Base-by-base conservation (phyloP, 2,888 invertebrate species). In the Eupithecia exiguata region DNA sequence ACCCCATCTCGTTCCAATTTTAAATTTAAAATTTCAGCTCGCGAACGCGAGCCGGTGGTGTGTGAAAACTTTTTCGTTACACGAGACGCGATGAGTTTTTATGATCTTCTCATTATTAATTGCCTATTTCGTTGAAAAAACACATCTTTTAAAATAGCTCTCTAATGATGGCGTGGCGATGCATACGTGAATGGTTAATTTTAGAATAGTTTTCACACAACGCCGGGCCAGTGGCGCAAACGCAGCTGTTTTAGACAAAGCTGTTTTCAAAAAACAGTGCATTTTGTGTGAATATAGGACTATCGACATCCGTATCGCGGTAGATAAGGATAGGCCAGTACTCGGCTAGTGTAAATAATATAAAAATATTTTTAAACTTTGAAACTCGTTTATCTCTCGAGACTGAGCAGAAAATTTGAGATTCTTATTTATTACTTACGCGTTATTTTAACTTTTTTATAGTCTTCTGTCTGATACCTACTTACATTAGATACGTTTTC, bases 1-100 rank as follows among this genome's bases (percentile, higher is more conserved):
- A 87, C 92, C 58, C 92, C 93, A 92, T 93, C 92, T 92, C 87
- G 90, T 91, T 91, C 89, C 90, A 90, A 88, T 90, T 88, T 85
- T 88, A 87, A 87, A 84, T 84, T 88, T 85, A 87, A 87, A 88
- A 84, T 84, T 85, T 87, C 87, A 88, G 85, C 86, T 87, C 85
- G 87, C 87, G 83, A 84, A 82, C 79, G 83, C 83, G 83, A 82
- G 85, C 85, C 82, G 83, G 84, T 84, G 82, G 84, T 86, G 86
- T 87, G 87, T 85, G 86, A 84, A 86, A 84, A 87, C 83, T 79
- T 78, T 82, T 81, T 82, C 76, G 78, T 80, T 75, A 76, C 80
- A 80, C 77, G 76, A 81, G 78, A 65, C 79, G 80, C 70, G 74
- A 75, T 70, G 79, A 78, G 77, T 78, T 79, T 79, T 76, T 76